Percentiles rank a stretch among this genome's conserved stretches.
Evolutionary conservation across 2,797 vertebrate genomes (phyloP).

Genomic region (Hafferia zeledoni): DNA sequence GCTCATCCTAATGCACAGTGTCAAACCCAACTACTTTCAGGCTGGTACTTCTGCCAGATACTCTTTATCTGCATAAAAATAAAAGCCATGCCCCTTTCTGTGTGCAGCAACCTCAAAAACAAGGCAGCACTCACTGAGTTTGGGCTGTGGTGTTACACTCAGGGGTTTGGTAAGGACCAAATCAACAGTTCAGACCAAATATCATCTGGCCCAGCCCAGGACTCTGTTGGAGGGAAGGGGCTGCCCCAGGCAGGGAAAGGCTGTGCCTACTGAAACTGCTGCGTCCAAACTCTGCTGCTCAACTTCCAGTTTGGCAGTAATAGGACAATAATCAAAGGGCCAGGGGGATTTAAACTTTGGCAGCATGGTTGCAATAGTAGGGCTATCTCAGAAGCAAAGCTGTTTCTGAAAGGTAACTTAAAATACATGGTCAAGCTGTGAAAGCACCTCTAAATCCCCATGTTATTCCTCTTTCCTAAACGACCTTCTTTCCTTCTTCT

Average conservation of each 20-base stretch:
- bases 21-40: background rate
- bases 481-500: background rate
- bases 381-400: background rate
- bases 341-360: background rate
- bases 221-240: background rate
- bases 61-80: background rate
- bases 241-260: background rate
- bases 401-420: background rate
- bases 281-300: background rate
- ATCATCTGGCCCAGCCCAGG: background rate
- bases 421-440: background rate
- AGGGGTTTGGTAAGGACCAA: background rate
- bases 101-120: background rate
- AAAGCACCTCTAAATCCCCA: background rate
- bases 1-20: background rate
- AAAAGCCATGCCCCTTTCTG: background rate
- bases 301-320: background rate
- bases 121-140: background rate
- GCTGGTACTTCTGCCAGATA: background rate
- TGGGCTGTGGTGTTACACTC: background rate
- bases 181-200: background rate
- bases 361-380: background rate
- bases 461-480: background rate
- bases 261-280: background rate
- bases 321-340: background rate